Evolutionary conservation across 2,888 invertebrate genomes (phyloP).

Genomic region (Cyrtodaria siliqua): DNA sequence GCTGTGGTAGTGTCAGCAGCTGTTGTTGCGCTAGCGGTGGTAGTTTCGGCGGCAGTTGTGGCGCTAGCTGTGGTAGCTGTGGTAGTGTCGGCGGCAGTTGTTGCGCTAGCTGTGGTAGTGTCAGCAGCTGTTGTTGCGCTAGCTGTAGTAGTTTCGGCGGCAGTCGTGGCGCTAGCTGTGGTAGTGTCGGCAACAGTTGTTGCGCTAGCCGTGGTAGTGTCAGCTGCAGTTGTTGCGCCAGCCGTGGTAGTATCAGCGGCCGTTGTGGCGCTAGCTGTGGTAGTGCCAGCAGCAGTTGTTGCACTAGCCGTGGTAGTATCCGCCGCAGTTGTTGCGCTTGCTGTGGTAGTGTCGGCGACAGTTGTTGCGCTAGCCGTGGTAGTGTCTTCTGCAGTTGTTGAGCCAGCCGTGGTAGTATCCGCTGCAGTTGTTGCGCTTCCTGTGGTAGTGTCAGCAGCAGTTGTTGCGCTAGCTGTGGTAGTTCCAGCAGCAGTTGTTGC

Average conservation of each 20-base stretch:
- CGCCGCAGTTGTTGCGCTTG: conserved; percentile 11
- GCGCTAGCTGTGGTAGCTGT: neutral
- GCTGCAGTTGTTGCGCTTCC: neutral
- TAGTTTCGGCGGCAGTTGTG: neutral
- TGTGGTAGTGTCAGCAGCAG: neutral
- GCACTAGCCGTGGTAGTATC: conserved; percentile 4
- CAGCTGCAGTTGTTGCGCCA: too few species aligned
- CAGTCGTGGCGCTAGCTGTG: too few species aligned
- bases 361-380: conserved; percentile 11
- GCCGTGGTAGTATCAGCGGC: neutral
- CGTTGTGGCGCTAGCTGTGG: neutral
- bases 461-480: neutral
- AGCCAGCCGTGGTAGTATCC: conserved; percentile 1
- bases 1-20: neutral
- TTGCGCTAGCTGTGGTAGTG: conserved; percentile 1
- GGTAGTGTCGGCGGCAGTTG: neutral
- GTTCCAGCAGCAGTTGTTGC: neutral
- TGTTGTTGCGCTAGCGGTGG: neutral
- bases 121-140: neutral
- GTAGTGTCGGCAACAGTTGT: too few species aligned
- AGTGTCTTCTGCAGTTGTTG: neutral
- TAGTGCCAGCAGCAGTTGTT: neutral
- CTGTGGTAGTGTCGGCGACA: conserved; percentile 10
- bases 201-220: too few species aligned
- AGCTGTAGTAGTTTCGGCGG: neutral